A percentile compares a stretch with the other conserved stretches of the same genome.
phyloP scores from a whole-genome alignment of 2,797 vertebrate genomes.

The Lacerta agilis region DNA sequence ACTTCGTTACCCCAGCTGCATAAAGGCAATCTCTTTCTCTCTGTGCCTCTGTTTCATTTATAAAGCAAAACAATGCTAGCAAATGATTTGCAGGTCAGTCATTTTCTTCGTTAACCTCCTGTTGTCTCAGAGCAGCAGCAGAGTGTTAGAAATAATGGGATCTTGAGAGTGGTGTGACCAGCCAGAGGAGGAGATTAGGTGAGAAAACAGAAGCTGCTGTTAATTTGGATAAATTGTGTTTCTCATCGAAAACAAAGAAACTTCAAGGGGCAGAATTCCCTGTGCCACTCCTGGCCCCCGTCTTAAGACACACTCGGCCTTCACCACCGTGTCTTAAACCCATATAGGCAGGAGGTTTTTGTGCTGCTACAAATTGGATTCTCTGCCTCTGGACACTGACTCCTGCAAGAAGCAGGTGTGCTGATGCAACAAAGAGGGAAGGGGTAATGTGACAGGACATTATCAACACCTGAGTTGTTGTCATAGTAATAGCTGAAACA shows the following conservation, averaged over 20 bases:
- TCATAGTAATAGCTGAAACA: not conserved
- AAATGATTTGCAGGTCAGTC: conserved; percentile 21
- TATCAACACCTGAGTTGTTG: not conserved
- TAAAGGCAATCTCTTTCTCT: not conserved
- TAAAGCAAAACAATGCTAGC: not conserved
- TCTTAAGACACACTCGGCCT: not conserved
- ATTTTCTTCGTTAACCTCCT: conserved; percentile 53
- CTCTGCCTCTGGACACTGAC: conserved; percentile 28
- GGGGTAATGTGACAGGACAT: not conserved
- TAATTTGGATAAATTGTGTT: conserved; percentile 64
- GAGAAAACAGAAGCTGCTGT: not conserved
- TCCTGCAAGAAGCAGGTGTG: conserved; percentile 30
- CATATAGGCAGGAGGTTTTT: conserved; percentile 14
- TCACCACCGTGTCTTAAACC: not conserved
- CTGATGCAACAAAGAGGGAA: conserved; percentile 6
- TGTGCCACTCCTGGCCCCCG: not conserved
- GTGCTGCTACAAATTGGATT: not conserved
- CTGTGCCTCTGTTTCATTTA: not conserved
- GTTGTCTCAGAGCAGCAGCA: conserved; percentile 42
- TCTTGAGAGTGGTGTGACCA: conserved; percentile 46
- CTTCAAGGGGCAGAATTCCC: not conserved
- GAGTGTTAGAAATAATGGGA: conserved; percentile 59
- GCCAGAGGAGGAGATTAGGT: conserved; percentile 18
- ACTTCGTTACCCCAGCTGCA: not conserved
- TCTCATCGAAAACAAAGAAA: conserved; percentile 37